These are phyloP conservation scores for Pipistrellus pipistrellus DNA, from an alignment of 2,797 vertebrate species.

Conservation along the genomic window DNA sequence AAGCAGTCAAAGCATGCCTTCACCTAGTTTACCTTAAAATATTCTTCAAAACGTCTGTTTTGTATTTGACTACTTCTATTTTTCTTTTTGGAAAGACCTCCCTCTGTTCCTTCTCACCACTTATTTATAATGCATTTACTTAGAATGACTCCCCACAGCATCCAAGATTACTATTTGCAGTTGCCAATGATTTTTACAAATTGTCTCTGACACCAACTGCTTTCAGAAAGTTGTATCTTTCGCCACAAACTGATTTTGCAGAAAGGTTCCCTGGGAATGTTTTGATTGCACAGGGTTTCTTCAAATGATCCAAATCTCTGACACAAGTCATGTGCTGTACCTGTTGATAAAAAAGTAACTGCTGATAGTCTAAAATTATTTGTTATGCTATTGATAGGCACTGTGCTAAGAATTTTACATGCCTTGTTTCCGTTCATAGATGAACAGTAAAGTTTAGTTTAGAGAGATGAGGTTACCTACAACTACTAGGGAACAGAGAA, in stretches of 20 bases:
- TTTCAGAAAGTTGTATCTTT: slow-evolving; percentile 51
- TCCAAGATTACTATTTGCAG: not conserved
- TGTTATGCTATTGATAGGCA: not conserved
- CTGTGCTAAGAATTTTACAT: not conserved
- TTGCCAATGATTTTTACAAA: slow-evolving; percentile 17
- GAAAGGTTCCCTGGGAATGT: not conserved
- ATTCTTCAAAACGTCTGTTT: not conserved
- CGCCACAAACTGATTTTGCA: slow-evolving; percentile 33
- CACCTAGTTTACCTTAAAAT: not conserved
- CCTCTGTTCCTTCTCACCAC: slow-evolving; percentile 19
- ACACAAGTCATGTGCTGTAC: not conserved
- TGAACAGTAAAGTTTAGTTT: not conserved
- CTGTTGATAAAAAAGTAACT: slow-evolving; percentile 27
- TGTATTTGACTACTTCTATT: not conserved
- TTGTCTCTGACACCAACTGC: slow-evolving; percentile 51
- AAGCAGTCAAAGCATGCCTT: not conserved
- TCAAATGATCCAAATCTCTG: slow-evolving; percentile 49
- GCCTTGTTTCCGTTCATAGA: not conserved
- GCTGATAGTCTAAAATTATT: slow-evolving; percentile 7
- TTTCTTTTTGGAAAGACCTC: not conserved
- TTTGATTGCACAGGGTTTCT: slow-evolving; percentile 1
- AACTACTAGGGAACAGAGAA: not conserved
- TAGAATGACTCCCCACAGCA: not conserved
- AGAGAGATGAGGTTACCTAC: not conserved
- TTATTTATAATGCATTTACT: slow-evolving; percentile 15